A percentile compares a stretch with the other conserved stretches of the same genome.
These are phyloP conservation scores for Lacerta bilineata DNA, from an alignment of 2,797 vertebrate species.

Conservation along the genomic window DNA sequence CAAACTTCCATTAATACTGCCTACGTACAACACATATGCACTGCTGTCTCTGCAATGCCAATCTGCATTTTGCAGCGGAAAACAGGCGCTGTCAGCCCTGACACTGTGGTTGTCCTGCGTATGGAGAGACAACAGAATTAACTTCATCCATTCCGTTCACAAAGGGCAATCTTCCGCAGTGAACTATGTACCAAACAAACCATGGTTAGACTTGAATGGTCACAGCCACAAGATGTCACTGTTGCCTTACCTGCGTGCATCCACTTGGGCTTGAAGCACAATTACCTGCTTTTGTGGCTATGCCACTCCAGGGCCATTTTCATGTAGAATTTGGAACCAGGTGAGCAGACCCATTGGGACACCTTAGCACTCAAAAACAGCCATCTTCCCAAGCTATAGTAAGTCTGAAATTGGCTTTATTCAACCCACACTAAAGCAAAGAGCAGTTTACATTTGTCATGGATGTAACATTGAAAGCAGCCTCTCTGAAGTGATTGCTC, in stretches of 20 bases:
- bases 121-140: neutral
- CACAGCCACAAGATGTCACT: neutral
- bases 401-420: neutral
- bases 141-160: neutral
- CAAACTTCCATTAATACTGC: too few species aligned
- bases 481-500: neutral
- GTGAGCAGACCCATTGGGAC: neutral
- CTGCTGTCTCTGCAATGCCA: neutral
- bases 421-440: neutral
- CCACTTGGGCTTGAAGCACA: neutral
- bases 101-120: neutral
- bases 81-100: neutral
- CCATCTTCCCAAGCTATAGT: neutral
- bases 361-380: neutral
- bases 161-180: neutral
- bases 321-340: neutral
- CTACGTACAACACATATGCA: neutral
- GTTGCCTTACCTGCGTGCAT: neutral
- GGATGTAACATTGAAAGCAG: neutral
- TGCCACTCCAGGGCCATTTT: neutral
- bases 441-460: neutral
- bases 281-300: neutral
- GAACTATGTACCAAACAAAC: neutral
- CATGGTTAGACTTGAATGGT: neutral
- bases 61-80: too few species aligned